A percentile compares a stretch with the other conserved stretches of the same genome.
These are phyloP conservation scores for Chrosomus eos DNA, from an alignment of 2,797 vertebrate genomes.

Conservation along the genomic window DNA sequence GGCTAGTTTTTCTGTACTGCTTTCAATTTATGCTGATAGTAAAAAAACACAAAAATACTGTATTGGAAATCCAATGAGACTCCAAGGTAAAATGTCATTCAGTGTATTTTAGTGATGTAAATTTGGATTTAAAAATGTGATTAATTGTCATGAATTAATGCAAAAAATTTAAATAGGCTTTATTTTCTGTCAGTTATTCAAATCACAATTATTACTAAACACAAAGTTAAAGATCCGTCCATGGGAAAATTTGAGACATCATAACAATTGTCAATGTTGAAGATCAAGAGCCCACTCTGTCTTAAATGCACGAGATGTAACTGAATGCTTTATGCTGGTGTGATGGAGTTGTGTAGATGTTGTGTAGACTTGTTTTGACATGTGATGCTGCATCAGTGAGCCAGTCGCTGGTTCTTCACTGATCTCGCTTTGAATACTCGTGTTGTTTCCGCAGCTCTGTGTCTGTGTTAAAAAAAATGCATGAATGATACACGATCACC, in stretches of 20 bases:
- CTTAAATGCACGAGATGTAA: background rate
- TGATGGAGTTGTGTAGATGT: background rate
- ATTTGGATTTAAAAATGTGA: background rate
- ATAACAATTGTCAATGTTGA: background rate
- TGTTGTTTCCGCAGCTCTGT: slow-evolving; percentile 37
- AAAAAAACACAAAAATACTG: background rate
- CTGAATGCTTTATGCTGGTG: background rate
- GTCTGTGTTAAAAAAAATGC: slow-evolving; percentile 51
- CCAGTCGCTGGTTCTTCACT: slow-evolving; percentile 12
- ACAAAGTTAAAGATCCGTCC: background rate
- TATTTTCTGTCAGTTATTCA: background rate
- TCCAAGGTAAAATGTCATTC: background rate
- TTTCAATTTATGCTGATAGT: no score
- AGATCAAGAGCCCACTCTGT: background rate
- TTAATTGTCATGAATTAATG: background rate
- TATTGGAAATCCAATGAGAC: background rate
- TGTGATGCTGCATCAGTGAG: slow-evolving; percentile 17
- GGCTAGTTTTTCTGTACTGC: no score
- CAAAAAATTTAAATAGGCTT: background rate
- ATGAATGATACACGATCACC: slow-evolving; percentile 57
- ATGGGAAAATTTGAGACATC: background rate
- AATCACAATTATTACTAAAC: background rate
- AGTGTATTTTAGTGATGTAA: background rate
- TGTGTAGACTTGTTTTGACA: slow-evolving; percentile 31
- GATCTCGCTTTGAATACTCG: slow-evolving; percentile 25